Percentiles rank a stretch among this genome's conserved stretches.
phyloP scores from a whole-genome alignment of 2,113 vertebrate genomes.

The Gadus macrocephalus region DNA sequence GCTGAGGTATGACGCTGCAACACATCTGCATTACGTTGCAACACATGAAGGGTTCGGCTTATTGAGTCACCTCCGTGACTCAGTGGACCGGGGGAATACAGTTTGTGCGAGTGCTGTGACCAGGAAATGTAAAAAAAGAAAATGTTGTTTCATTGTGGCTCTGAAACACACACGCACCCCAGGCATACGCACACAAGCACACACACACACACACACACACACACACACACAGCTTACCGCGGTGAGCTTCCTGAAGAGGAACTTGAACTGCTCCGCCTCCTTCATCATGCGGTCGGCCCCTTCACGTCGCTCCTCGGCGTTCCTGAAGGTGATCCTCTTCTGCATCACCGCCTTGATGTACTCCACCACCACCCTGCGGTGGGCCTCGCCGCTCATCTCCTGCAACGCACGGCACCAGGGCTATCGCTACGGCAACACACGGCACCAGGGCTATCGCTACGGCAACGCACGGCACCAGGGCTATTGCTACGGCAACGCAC shows the following conservation, averaged over 20 bases:
- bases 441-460: too few species aligned
- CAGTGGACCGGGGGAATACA: not conserved
- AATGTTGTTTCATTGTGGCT: too few species aligned
- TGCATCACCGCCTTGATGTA: constrained; percentile 94
- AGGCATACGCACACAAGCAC: too few species aligned
- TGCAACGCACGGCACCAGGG: constrained; percentile 42
- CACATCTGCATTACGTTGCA: too few species aligned
- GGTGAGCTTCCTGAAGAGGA: constrained; percentile 88
- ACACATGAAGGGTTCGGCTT: too few species aligned
- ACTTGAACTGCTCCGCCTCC: constrained; percentile 90
- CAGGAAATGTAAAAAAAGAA: too few species aligned
- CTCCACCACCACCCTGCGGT: constrained; percentile 89
- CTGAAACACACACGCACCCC: too few species aligned
- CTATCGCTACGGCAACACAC: too few species aligned
- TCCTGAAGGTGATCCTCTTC: constrained; percentile 91
- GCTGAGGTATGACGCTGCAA: not conserved
- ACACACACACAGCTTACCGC: constrained; percentile 51
- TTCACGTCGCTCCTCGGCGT: constrained; percentile 89
- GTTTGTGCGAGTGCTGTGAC: too few species aligned
- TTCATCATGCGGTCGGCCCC: constrained; percentile 93
- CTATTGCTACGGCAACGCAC: too few species aligned
- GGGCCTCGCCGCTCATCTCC: constrained; percentile 89
- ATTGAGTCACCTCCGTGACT: not conserved
- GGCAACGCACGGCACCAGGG: too few species aligned
- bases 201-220: too few species aligned